Conservation (phyloP, 2,797 vertebrate species). For the Hypotaenidia okinawae region DNA sequence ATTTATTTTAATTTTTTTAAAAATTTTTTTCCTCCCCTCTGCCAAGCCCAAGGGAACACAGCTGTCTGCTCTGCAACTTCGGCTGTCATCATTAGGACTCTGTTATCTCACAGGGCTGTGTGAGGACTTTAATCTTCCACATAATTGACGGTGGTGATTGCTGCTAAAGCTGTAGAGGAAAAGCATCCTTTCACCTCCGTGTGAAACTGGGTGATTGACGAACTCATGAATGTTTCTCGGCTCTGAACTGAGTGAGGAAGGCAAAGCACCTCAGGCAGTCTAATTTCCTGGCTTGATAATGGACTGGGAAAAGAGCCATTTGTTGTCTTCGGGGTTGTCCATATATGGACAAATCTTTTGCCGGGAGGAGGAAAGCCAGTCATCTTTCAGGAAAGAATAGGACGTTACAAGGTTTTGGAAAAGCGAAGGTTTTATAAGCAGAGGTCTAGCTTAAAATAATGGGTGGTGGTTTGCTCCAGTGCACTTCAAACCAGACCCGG, state of each 20-base stretch:
- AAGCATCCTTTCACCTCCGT: constrained; percentile 35
- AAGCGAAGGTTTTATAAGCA: constrained; percentile 27
- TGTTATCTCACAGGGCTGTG: background rate
- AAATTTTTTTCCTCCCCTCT: background rate
- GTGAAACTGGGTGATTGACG: constrained; percentile 45
- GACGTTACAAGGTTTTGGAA: constrained; percentile 17
- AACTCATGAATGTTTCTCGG: background rate
- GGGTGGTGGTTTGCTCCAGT: background rate
- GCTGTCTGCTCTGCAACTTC: background rate
- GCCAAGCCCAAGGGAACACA: background rate
- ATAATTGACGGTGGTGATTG: background rate
- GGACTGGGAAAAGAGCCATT: constrained; percentile 67
- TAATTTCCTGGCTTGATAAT: constrained; percentile 71
- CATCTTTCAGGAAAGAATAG: constrained; percentile 56
- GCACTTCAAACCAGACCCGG: background rate
- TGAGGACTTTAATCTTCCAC: constrained; percentile 23
- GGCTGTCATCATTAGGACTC: background rate
- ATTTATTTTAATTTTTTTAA: background rate
- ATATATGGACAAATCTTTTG: constrained; percentile 66
- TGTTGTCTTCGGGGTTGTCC: constrained; percentile 57
- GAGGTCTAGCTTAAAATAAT: background rate
- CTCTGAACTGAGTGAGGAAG: background rate
- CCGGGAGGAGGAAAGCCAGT: constrained; percentile 3
- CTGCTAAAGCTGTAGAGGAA: constrained; percentile 42
- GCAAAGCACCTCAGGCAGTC: constrained; percentile 55